A percentile compares a stretch with the other conserved stretches of the same genome.
phyloP scores from a whole-genome alignment of 2,888 invertebrate genomes.

The Seladonia tumulorum region DNA sequence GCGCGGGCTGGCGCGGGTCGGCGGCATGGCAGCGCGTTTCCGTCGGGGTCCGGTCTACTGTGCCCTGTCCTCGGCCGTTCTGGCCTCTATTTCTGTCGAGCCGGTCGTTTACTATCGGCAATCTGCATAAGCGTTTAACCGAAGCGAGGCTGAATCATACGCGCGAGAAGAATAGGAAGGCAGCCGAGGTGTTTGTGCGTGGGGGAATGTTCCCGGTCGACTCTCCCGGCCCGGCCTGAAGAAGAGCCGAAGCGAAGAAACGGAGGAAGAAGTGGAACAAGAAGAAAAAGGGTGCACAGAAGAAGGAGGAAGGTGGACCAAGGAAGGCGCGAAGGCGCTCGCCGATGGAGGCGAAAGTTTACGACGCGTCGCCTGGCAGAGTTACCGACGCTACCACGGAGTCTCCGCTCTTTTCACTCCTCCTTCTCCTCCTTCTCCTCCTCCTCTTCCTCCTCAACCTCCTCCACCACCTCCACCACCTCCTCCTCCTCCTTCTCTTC shows the following conservation, averaged over 20 bases:
- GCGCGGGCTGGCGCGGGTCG: background rate
- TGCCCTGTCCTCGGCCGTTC: conserved; percentile 45
- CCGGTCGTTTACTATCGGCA: conserved; percentile 76
- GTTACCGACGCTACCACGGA: conserved; percentile 81
- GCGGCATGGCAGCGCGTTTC: conserved; percentile 16
- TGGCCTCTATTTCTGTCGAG: conserved; percentile 75
- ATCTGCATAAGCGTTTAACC: conserved; percentile 81
- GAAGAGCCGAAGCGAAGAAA: conserved; percentile 52
- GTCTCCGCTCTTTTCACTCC: conserved; percentile 67
- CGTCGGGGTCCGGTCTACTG: conserved; percentile 16
- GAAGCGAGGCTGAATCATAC: conserved; percentile 77
- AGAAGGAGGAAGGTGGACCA: conserved; percentile 64
- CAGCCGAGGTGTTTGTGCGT: conserved; percentile 67
- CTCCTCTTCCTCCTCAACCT: background rate
- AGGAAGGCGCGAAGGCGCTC: conserved; percentile 77
- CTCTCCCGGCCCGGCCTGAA: conserved; percentile 31
- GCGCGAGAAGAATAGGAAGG: conserved; percentile 71
- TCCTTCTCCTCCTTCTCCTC: conserved; percentile 38
- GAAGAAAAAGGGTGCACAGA: conserved; percentile 46
- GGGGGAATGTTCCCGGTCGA: conserved; percentile 61
- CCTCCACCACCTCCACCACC: too few relatives aligned
- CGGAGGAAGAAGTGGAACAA: conserved; percentile 31
- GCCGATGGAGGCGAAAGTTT: conserved; percentile 82
- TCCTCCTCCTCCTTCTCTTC: background rate
- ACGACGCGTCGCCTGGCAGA: conserved; percentile 81